phyloP scores from a whole-genome alignment of 1,140 invertebrate genomes.

The Drusus annulatus region DNA sequence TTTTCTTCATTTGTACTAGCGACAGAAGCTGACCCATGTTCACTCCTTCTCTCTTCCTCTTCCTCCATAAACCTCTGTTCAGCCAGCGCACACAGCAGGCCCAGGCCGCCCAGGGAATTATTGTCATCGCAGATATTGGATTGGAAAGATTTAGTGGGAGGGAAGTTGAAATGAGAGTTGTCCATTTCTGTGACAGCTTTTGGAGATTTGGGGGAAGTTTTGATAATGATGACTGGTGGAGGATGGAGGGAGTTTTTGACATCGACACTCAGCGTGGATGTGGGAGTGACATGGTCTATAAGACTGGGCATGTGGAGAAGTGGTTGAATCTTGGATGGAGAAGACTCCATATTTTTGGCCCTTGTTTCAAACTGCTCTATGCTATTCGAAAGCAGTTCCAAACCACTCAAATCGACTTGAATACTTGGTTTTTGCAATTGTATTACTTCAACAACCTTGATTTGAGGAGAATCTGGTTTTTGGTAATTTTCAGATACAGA shows the following conservation, averaged over 20 bases:
- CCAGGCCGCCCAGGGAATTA: conserved; percentile 78
- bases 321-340: conserved; percentile 38
- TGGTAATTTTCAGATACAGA: conserved; percentile 2
- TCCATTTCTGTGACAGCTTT: conserved; percentile 60
- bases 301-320: conserved; percentile 49
- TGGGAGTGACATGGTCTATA: conserved; percentile 27
- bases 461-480: conserved; percentile 22
- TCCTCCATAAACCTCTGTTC: conserved; percentile 88
- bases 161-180: conserved; percentile 66
- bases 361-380: conserved; percentile 81
- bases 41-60: conserved; percentile 63
- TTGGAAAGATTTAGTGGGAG: conserved; percentile 60
- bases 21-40: conserved; percentile 35
- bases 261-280: conserved; percentile 39
- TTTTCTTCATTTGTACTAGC: conserved; percentile 41
- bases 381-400: conserved; percentile 86
- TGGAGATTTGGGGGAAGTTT: conserved; percentile 69
- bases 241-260: conserved; percentile 52
- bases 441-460: conserved; percentile 15
- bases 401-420: conserved; percentile 81
- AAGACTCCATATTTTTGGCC: conserved; percentile 53
- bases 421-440: conserved; percentile 32
- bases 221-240: conserved; percentile 62
- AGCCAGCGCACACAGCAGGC: conserved; percentile 86
- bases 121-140: conserved; percentile 34